phyloP scores from a whole-genome alignment of 1,140 invertebrate species.

The Orchesella cincta region DNA sequence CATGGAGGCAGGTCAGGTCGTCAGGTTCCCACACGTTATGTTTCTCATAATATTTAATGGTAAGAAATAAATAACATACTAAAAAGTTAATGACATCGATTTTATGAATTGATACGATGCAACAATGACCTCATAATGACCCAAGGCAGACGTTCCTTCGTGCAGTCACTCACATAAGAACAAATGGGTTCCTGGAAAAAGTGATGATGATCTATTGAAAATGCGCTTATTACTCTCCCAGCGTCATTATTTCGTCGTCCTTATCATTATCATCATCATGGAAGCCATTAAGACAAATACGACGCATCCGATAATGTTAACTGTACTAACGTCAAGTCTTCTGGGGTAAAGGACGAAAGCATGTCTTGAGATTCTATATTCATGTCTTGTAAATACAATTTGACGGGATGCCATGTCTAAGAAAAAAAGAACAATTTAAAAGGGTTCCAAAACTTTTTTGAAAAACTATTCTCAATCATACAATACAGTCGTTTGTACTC shows the following conservation, averaged over 20 bases:
- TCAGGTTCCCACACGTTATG: background rate
- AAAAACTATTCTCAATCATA: too few relatives aligned
- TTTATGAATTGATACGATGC: slow-evolving; percentile 4
- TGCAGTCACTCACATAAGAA: background rate
- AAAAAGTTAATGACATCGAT: slow-evolving; percentile 13
- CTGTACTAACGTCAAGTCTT: too few relatives aligned
- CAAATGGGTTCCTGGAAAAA: slow-evolving; percentile 19
- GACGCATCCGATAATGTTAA: too few relatives aligned
- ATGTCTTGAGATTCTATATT: too few relatives aligned
- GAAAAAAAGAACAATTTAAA: too few relatives aligned
- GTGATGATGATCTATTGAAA: too few relatives aligned
- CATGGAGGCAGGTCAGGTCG: slow-evolving; percentile 6
- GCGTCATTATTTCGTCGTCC: slow-evolving; percentile 22
- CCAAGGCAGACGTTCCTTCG: background rate
- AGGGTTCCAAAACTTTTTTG: too few relatives aligned
- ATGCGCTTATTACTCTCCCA: too few relatives aligned
- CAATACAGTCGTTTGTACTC: slow-evolving; percentile 12
- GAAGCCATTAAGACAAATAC: slow-evolving; percentile 25
- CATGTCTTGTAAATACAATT: too few relatives aligned
- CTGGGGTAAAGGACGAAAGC: too few relatives aligned
- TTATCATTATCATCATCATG: slow-evolving; percentile 4
- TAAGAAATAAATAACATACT: background rate
- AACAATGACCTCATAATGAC: slow-evolving; percentile 1
- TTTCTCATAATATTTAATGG: background rate
- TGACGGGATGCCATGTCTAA: too few relatives aligned